Percentiles rank a stretch among this genome's conserved stretches.
phyloP scores from a whole-genome alignment of 64 coral and sea anemone species.

The Montipora cactus region DNA sequence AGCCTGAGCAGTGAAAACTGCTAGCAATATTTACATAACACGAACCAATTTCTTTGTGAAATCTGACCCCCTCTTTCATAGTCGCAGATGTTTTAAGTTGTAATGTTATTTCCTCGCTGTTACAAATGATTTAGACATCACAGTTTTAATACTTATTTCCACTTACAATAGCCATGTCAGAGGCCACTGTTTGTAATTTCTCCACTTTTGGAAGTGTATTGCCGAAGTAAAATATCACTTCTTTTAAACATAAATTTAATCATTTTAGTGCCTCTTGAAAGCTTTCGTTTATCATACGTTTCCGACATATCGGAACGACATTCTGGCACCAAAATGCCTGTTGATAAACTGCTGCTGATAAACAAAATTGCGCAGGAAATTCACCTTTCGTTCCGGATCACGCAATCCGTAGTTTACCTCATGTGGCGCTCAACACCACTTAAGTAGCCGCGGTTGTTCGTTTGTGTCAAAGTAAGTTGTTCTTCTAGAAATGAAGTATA shows the following conservation, averaged over 20 bases:
- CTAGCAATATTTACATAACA: constrained; percentile 51
- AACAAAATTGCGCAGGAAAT: constrained; percentile 28
- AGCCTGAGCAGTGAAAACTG: constrained; percentile 9
- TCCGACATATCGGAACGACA: constrained; percentile 37
- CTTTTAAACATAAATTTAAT: not conserved
- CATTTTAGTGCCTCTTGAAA: constrained; percentile 30
- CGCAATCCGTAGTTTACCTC: not conserved
- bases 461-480: not conserved
- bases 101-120: not conserved
- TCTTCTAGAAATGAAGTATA: too few species aligned
- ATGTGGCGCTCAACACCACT: not conserved
- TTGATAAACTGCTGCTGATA: constrained; percentile 46
- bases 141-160: constrained; percentile 1
- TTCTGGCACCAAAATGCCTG: constrained; percentile 30
- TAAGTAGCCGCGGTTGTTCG: too few species aligned
- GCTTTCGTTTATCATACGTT: constrained; percentile 17
- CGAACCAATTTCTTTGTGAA: constrained; percentile 16
- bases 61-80: constrained; percentile 1
- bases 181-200: not conserved
- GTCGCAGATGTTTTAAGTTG: not conserved
- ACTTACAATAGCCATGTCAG: not conserved
- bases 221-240: not conserved
- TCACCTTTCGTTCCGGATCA: constrained; percentile 19
- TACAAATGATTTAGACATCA: constrained; percentile 17
- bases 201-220: not conserved